phyloP scores from a whole-genome alignment of 2,113 vertebrate genomes.

The Catharus minimus region DNA sequence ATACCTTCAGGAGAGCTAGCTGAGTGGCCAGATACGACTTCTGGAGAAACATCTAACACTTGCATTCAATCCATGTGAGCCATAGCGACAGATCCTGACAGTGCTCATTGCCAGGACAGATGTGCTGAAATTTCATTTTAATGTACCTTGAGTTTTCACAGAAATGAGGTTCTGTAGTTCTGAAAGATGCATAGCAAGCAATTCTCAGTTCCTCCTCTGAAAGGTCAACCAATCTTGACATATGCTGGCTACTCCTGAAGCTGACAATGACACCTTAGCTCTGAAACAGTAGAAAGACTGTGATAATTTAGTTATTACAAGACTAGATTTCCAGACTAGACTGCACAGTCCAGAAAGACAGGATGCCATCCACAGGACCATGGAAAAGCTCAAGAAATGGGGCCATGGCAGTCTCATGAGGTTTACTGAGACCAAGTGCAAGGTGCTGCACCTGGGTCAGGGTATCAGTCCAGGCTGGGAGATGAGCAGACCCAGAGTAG shows the following conservation, averaged over 20 bases:
- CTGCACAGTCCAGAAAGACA: not conserved
- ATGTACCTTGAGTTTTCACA: not conserved
- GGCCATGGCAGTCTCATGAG: not conserved
- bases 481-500: not conserved
- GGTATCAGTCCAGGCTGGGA: not conserved
- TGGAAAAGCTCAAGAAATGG: not conserved
- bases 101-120: not conserved
- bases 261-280: not conserved
- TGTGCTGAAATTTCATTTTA: not conserved
- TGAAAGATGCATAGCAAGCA: not conserved
- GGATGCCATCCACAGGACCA: not conserved
- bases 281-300: not conserved
- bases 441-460: not conserved
- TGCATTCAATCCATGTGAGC: not conserved
- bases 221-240: not conserved
- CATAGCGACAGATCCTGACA: not conserved
- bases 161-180: not conserved
- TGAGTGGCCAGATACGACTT: not conserved
- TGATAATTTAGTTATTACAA: not conserved
- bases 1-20: not conserved
- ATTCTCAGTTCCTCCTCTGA: not conserved
- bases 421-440: not conserved
- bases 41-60: not conserved
- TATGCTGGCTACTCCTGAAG: not conserved
- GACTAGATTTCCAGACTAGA: not conserved